Conservation (phyloP, 2,888 invertebrate species). For the Chrysomela aeneicollis region DNA sequence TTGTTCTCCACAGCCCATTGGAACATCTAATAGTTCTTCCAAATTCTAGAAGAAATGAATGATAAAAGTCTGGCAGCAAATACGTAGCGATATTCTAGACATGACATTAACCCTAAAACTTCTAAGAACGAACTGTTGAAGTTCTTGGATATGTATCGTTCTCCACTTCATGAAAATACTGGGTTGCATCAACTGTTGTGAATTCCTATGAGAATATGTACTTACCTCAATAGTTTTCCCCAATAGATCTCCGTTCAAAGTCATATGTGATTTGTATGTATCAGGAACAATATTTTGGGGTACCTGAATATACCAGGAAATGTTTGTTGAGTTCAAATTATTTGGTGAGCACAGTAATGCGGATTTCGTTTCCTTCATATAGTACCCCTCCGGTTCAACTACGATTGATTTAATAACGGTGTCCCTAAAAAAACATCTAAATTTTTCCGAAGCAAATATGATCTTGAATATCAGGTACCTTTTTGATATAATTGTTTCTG, state of each 20-base stretch:
- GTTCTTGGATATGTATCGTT: no score
- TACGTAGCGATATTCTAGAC: no score
- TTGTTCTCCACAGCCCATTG: constrained; percentile 84
- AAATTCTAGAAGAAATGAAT: constrained; percentile 65
- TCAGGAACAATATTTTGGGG: constrained; percentile 68
- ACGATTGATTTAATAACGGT: constrained; percentile 69
- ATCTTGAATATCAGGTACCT: constrained; percentile 53
- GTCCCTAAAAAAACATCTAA: constrained; percentile 62
- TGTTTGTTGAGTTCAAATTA: constrained; percentile 38
- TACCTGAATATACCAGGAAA: constrained; percentile 62
- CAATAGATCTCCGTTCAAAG: constrained; percentile 70
- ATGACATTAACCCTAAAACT: no score
- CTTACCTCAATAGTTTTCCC: constrained; percentile 67
- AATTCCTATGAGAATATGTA: no score
- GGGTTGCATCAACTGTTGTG: no score
- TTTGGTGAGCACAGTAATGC: constrained; percentile 69
- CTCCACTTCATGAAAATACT: no score
- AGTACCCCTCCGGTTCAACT: constrained; percentile 77
- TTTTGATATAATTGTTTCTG: constrained; percentile 61
- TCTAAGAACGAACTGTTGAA: no score
- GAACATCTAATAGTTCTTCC: constrained; percentile 71
- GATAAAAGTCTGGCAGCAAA: no score
- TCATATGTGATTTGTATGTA: constrained; percentile 70
- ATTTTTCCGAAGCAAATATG: neutral
- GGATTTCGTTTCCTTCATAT: constrained; percentile 70